A percentile compares a stretch with the other conserved stretches of the same genome.
phyloP scores from a whole-genome alignment of 2,888 invertebrate species.

The Ochropleura plecta region DNA sequence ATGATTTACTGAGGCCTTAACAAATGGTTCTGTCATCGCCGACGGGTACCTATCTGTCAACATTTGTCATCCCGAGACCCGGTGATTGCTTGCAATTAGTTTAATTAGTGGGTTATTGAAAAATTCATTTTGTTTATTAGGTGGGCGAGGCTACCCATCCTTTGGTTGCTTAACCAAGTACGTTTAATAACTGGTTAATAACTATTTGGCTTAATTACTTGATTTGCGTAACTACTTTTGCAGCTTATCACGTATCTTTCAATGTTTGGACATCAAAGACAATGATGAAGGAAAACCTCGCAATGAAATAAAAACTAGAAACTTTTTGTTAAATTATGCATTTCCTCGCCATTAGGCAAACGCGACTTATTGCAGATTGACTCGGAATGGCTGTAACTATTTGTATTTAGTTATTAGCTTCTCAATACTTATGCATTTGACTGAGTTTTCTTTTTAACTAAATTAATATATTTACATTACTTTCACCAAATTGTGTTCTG shows the following conservation, averaged over 20 bases:
- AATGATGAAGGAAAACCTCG: neutral
- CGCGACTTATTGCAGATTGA: too few species aligned
- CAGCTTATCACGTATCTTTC: neutral
- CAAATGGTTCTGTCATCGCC: slow-evolving; percentile 87
- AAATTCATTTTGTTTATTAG: slow-evolving; percentile 43
- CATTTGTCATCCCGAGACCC: slow-evolving; percentile 80
- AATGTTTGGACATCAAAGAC: neutral
- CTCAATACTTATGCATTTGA: too few species aligned
- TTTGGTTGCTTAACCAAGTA: neutral
- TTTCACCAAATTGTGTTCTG: neutral
- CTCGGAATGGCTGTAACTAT: too few species aligned
- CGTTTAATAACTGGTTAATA: neutral
- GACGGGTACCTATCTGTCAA: slow-evolving; percentile 80
- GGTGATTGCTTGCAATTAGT: slow-evolving; percentile 77
- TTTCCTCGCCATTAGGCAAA: too few species aligned
- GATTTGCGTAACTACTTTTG: neutral
- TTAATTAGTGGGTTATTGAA: slow-evolving; percentile 73
- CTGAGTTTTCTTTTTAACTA: neutral
- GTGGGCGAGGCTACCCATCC: neutral
- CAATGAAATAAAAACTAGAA: neutral
- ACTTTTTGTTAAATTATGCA: neutral
- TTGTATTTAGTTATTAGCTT: too few species aligned
- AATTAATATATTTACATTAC: neutral
- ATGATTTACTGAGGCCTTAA: slow-evolving; percentile 79
- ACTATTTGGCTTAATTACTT: neutral